A percentile compares a stretch with the other conserved stretches of the same genome.
These are phyloP conservation scores for Spinibarbus caldwelli DNA, from an alignment of 2,797 vertebrate genomes.

Conservation along the genomic window DNA sequence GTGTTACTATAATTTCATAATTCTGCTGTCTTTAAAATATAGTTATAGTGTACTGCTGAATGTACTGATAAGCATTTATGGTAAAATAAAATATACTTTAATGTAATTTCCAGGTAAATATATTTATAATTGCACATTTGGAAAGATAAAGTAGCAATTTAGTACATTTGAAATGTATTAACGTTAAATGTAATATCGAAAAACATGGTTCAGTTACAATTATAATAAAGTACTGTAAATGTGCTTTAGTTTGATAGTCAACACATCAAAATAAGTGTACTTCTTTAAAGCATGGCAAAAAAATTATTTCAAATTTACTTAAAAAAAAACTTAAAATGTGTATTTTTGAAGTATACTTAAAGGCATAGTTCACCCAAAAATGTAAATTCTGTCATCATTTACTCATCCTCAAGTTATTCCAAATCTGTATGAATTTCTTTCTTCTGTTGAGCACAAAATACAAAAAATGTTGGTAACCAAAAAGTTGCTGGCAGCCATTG, in stretches of 20 bases:
- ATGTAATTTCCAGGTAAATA: neutral
- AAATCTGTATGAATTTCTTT: neutral
- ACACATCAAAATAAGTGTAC: neutral
- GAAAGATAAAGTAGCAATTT: neutral
- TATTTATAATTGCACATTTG: neutral
- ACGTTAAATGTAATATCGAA: neutral
- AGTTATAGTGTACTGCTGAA: no score
- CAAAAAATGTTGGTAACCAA: no score
- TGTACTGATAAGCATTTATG: no score
- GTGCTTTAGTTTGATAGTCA: neutral
- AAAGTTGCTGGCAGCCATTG: no score
- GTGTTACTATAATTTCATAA: no score
- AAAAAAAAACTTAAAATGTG: neutral
- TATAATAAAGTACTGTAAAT: neutral
- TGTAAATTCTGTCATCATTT: neutral
- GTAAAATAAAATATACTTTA: no score
- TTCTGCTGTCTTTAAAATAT: no score
- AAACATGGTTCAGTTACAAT: neutral
- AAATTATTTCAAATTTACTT: neutral
- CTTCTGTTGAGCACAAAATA: neutral
- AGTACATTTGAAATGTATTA: neutral
- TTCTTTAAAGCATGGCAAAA: neutral
- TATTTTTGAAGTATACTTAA: neutral
- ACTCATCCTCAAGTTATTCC: no score
- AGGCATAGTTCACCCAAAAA: no score